Conservation (phyloP, 2,113 vertebrate genomes). For the Phasianus colchicus region DNA sequence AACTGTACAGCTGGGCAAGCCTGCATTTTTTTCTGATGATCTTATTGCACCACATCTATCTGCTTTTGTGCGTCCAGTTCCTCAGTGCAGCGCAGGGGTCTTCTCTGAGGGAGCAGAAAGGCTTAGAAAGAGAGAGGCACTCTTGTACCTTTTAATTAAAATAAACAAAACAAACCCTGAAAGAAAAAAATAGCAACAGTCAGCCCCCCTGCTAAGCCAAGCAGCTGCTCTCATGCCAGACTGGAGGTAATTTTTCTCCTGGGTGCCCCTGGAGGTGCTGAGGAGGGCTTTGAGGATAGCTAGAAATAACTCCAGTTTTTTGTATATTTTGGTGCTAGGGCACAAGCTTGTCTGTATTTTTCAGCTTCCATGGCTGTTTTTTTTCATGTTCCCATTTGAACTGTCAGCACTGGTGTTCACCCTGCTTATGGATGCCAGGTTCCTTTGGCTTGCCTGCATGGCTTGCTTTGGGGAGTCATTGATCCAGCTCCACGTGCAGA, state of each 20-base stretch:
- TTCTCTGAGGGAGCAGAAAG: neutral
- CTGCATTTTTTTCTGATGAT: neutral
- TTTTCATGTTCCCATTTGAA: neutral
- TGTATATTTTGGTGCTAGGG: neutral
- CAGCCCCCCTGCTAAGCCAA: neutral
- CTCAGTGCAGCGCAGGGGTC: neutral
- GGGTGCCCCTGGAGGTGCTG: rapidly evolving
- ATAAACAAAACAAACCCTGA: neutral
- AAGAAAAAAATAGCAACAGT: neutral
- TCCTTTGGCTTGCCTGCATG: neutral
- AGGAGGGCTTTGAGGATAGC: neutral
- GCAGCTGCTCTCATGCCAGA: neutral
- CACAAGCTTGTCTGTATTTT: neutral
- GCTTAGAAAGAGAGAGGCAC: neutral
- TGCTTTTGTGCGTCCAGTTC: neutral
- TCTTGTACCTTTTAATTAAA: neutral
- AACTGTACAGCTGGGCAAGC: neutral
- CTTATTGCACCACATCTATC: rapidly evolving
- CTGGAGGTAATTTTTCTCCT: neutral
- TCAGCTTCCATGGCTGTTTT: neutral
- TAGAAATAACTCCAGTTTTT: neutral
- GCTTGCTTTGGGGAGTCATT: neutral
- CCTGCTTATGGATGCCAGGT: neutral
- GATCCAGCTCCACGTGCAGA: rapidly evolving
- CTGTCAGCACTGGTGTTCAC: neutral